Conservation (phyloP, 2,797 vertebrate species). For the Artibeus jamaicensis region DNA sequence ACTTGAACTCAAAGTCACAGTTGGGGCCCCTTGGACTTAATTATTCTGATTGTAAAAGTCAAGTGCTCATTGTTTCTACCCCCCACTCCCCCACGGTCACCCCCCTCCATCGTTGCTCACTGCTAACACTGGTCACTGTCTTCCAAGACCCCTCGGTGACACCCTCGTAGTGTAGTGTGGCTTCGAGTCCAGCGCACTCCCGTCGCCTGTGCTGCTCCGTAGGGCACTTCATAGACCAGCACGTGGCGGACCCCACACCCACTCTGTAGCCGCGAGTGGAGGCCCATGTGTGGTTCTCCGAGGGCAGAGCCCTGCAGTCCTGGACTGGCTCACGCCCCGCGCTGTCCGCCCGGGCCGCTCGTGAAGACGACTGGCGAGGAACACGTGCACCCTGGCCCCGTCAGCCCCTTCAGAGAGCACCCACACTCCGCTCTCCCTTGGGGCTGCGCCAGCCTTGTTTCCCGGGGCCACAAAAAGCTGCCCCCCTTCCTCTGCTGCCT, state of each 20-base stretch:
- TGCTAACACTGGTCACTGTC: background rate
- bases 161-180: fast-evolving
- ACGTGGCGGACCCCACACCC: fast-evolving
- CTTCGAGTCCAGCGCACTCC: fast-evolving
- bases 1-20: background rate
- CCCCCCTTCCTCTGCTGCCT: fast-evolving
- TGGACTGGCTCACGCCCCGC: fast-evolving
- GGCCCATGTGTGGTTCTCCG: fast-evolving
- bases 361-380: background rate
- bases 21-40: background rate
- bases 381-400: fast-evolving
- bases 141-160: background rate
- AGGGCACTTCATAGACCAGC: background rate
- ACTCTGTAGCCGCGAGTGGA: fast-evolving
- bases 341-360: no score
- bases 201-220: fast-evolving
- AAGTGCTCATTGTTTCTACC: background rate
- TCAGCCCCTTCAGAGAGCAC: background rate
- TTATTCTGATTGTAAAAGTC: background rate
- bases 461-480: fast-evolving
- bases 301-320: fast-evolving
- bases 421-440: fast-evolving
- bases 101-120: background rate
- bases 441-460: background rate
- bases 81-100: fast-evolving